Conservation (phyloP, 2,113 vertebrate species). For the Hippolais icterina region DNA sequence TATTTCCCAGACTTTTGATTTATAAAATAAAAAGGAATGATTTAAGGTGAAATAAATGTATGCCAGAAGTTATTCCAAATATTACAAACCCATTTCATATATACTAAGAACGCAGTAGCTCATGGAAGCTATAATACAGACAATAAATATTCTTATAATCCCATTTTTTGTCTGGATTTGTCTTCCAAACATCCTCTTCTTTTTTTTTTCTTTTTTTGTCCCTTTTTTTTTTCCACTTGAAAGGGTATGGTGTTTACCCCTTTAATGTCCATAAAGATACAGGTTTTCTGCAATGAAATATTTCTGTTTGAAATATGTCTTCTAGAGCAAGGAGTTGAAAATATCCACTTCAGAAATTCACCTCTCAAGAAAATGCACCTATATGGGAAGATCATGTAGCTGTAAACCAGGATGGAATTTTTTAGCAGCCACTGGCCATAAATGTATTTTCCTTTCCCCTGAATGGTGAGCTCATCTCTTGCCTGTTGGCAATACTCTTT, state of each 20-base stretch:
- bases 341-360: not conserved
- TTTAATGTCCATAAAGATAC: not conserved
- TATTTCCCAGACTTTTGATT: not conserved
- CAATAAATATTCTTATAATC: not conserved
- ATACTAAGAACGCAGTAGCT: not conserved
- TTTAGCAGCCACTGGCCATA: not conserved
- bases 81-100: not conserved
- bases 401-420: not conserved
- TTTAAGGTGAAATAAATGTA: not conserved
- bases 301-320: not conserved
- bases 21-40: not conserved
- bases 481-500: not conserved
- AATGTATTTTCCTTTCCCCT: not conserved
- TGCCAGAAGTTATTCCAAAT: not conserved
- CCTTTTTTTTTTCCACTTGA: not conserved
- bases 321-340: not conserved
- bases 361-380: rapidly evolving
- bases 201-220: no score
- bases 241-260: rapidly evolving
- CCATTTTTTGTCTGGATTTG: not conserved
- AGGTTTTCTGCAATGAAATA: not conserved
- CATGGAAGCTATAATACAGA: not conserved
- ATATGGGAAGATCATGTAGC: not conserved
- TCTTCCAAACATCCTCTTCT: not conserved
- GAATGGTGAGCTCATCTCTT: not conserved